phyloP scores from a whole-genome alignment of 1,140 invertebrate species.

The Chymomyza costata region DNA sequence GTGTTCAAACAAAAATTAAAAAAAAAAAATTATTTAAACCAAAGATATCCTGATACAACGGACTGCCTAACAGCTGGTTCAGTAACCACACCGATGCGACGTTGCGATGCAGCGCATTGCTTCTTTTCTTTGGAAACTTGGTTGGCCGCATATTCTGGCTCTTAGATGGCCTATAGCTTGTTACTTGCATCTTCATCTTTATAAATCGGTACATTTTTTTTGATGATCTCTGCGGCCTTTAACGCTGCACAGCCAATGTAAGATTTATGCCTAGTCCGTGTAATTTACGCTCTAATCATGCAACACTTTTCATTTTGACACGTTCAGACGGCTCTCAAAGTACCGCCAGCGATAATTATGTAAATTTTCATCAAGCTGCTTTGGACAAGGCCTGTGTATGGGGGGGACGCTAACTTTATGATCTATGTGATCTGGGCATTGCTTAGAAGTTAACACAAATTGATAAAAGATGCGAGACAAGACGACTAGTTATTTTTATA shows the following conservation, averaged over 20 bases:
- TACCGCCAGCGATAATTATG: conserved; percentile 67
- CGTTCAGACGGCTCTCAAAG: conserved; percentile 60
- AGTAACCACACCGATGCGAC: conserved; percentile 16
- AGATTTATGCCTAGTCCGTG: conserved; percentile 55
- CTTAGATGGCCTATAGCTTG: background rate
- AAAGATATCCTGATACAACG: too few species aligned
- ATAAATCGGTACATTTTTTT: conserved; percentile 68
- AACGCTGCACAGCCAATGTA: conserved; percentile 6
- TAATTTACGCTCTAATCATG: conserved; percentile 71
- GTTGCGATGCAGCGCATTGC: too few species aligned
- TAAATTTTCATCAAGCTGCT: conserved; percentile 40
- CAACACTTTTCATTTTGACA: conserved; percentile 72
- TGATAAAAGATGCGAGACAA: too few species aligned
- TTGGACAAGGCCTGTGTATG: conserved; percentile 36
- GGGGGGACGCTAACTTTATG: conserved; percentile 54
- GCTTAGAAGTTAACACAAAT: conserved; percentile 69
- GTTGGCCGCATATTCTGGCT: too few species aligned
- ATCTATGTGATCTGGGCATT: conserved; percentile 57
- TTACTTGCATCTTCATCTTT: conserved; percentile 65
- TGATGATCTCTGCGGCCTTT: conserved; percentile 48
- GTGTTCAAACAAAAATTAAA: too few species aligned
- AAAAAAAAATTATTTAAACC: too few species aligned
- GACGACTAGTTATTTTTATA: conserved; percentile 63
- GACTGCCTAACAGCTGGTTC: conserved; percentile 7
- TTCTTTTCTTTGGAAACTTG: conserved; percentile 1